Base-by-base conservation (phyloP, 2,113 vertebrate genomes). In the Spheniscus mendiculus region DNA sequence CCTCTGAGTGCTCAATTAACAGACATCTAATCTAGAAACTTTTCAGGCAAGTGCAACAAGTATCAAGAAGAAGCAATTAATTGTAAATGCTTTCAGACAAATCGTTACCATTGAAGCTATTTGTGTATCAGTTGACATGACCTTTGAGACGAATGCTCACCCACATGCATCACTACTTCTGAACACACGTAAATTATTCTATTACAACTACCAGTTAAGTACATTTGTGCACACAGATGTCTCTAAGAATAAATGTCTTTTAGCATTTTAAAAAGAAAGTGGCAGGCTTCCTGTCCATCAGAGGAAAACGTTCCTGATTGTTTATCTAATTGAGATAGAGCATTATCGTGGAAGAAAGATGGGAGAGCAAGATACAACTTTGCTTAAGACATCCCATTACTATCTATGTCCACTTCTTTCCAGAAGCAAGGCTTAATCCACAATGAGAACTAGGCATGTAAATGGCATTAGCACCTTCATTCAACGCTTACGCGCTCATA, bases 221-320 rank as follows among this genome's bases (percentile, higher is more conserved):
- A 85, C 27, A 50, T 87, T 91, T 88, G 32, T 45, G 63, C 47
- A 50, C 32, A 67, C 58, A 76, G 36, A 9, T 55, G 16, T 55
- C 55, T 90, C 62, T 53, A 58, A 76, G 77, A 96, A 77, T 80
- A 91, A 89, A 93, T 66, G 18, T 45, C 59, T 88, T 69, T 49
- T 83, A 73, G 14, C 40, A 34, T 83, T 94, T 92, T 92, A 76
- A 96, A 95, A 49, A 90, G 73, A 81, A 65, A 76, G 83, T 26
- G n/a, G 52, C 81, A 88, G 52, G 30, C 59, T 84, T 91, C 50
- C 34, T 92, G 47, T 49, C 66, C 40, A 40, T 45, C 52, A 73
- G 42, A 83, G 34, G n/a, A 81, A 61, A 92, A 55, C n/a, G 27
- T 52, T 59, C 44, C n/a, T 73, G 53, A 47, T 81, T 61, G 56